Base-by-base conservation (phyloP, 2,888 invertebrate genomes). In the Melanotus villosus region DNA sequence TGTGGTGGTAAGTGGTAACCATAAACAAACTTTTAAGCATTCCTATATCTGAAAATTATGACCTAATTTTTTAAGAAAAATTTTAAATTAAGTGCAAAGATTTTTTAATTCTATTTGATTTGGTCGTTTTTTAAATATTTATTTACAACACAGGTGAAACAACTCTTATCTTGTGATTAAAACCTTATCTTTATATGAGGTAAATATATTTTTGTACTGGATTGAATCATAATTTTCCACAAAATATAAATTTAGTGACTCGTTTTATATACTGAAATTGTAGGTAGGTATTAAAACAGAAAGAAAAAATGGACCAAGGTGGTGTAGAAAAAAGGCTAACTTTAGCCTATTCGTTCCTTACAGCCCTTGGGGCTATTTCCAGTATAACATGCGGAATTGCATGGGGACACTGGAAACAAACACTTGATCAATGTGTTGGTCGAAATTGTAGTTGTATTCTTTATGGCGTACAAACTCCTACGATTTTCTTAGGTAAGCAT, bases 391-490 rank as follows among this genome's bases (percentile, higher is more conserved):
- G 87, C 30, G 91, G 89, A 2, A 87, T 92, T 62, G 89, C 90
- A 0, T 92, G 90, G 87, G 87, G 89, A 47, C 91, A 92, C 79
- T 92, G 92, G 92, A 87, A 87, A 50, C 85, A 87, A 14, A 91
- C 91, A 0, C 83, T 92, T 1, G 91, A 92, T 77, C 88, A 89
- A 47, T 92, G 92, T 75, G 87, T 88, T 47, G 89, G 90, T 75
- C 88, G 87, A 2, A 91, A 90, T 77, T 92, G 92, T 77, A 92
- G 91, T 41, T 92, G 92, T 76, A 90, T 91, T 75, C 84, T 92
- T 36, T 90, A 89, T 80, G 91, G 90, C 1, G 84, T 88, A 60
- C 88, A 89, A 76, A 89, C 90, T 12, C 87, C 85, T 59, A 88
- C 87, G 41, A 88, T 87, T 75, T 92, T 92, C 76, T 88, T 83